These are phyloP conservation scores for Pararge aegeria DNA, from an alignment of 1,140 invertebrate genomes.

Conservation along the genomic window DNA sequence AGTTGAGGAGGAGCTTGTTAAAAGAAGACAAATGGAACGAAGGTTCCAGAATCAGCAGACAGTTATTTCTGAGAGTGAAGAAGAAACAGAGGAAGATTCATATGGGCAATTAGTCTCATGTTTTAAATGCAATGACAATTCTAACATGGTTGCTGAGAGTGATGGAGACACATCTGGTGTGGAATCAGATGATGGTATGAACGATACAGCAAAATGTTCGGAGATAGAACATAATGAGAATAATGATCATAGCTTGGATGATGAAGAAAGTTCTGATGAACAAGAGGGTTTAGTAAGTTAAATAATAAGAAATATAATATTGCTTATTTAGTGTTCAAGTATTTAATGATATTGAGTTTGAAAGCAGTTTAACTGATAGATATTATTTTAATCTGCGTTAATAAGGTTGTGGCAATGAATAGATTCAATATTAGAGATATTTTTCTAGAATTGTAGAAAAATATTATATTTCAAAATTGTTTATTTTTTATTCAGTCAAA, in stretches of 20 bases:
- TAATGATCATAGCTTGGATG: constrained; percentile 19
- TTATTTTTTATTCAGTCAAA: too few species aligned
- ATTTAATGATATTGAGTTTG: too few species aligned
- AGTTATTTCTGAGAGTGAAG: constrained; percentile 70
- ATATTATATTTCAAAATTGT: too few species aligned
- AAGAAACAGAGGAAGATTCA: constrained; percentile 76
- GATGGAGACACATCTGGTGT: constrained; percentile 44
- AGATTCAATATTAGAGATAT: too few species aligned
- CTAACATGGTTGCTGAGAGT: constrained; percentile 39
- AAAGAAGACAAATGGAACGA: constrained; percentile 60
- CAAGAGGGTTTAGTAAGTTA: constrained; percentile 18
- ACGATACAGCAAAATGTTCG: neutral
- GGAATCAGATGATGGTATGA: constrained; percentile 40
- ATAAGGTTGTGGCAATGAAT: too few species aligned
- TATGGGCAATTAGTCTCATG: constrained; percentile 80
- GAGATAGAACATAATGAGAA: constrained; percentile 9
- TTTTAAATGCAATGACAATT: constrained; percentile 59
- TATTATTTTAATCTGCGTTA: too few species aligned
- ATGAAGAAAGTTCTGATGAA: constrained; percentile 18
- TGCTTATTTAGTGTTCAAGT: too few species aligned
- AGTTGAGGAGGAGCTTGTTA: constrained; percentile 63
- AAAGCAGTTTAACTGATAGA: too few species aligned
- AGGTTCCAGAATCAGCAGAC: constrained; percentile 47
- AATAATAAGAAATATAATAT: neutral
- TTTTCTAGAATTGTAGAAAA: too few species aligned